These are phyloP conservation scores for Andrena fulva DNA, from an alignment of 2,888 invertebrate genomes.

Conservation along the genomic window DNA sequence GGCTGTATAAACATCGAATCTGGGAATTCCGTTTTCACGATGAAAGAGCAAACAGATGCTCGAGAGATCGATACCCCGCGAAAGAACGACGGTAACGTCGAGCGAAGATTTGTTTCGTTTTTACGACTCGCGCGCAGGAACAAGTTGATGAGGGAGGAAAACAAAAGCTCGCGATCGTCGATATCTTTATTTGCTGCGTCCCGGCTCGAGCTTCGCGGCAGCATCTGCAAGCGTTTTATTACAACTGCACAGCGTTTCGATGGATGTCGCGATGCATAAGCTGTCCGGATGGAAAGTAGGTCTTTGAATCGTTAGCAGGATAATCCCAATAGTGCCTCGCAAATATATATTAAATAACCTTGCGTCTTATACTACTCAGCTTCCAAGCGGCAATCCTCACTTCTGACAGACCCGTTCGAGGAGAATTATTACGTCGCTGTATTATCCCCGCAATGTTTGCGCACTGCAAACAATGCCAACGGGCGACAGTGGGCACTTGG, in stretches of 20 bases:
- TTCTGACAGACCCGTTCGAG: too few relatives aligned
- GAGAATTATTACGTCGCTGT: too few relatives aligned
- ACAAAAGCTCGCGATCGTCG: constrained; percentile 32
- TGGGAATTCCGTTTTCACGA: constrained; percentile 47
- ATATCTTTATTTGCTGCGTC: constrained; percentile 10
- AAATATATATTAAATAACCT: too few relatives aligned
- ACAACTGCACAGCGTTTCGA: neutral
- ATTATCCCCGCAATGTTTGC: too few relatives aligned
- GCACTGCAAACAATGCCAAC: too few relatives aligned
- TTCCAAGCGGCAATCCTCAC: too few relatives aligned
- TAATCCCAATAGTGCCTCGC: too few relatives aligned
- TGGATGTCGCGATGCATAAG: neutral
- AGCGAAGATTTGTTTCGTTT: constrained; percentile 50
- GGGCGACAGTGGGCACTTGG: too few relatives aligned
- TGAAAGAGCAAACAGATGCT: constrained; percentile 67
- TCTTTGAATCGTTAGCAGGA: too few relatives aligned
- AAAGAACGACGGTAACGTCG: constrained; percentile 42
- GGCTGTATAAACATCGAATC: constrained; percentile 35
- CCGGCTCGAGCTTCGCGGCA: neutral
- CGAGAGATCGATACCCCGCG: constrained; percentile 62
- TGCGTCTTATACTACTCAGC: neutral
- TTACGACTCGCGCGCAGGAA: neutral
- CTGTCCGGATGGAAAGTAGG: too few relatives aligned
- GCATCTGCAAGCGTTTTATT: neutral
- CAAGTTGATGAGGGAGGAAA: constrained; percentile 26